phyloP scores from a whole-genome alignment of 64 coral and sea anemone genomes.

The Montipora sp. region DNA sequence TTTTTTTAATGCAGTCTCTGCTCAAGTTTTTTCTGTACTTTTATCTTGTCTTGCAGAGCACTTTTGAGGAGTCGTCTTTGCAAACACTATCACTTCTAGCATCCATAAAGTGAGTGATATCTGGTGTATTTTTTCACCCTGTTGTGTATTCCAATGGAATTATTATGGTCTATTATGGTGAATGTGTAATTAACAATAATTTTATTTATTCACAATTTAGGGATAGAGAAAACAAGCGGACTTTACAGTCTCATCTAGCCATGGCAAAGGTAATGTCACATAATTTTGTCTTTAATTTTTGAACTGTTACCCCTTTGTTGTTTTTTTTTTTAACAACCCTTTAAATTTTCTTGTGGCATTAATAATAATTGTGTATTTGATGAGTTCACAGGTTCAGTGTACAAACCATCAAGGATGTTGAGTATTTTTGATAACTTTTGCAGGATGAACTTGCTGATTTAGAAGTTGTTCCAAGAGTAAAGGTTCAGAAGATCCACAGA shows the following conservation, averaged over 20 bases:
- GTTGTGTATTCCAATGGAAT: neutral
- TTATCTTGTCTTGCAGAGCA: neutral
- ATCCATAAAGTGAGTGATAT: conserved; percentile 70
- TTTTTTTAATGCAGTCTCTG: too few relatives aligned
- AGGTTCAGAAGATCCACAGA: conserved; percentile 90
- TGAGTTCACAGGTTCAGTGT: too few relatives aligned
- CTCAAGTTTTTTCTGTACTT: neutral
- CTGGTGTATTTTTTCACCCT: neutral
- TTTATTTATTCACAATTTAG: conserved; percentile 30
- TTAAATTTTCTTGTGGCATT: too few relatives aligned
- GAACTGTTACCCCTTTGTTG: too few relatives aligned
- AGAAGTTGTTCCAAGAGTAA: conserved; percentile 89
- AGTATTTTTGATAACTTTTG: neutral
- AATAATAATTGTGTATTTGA: too few relatives aligned
- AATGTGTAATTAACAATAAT: neutral
- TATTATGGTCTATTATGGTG: neutral
- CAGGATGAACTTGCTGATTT: conserved; percentile 97
- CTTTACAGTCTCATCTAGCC: conserved; percentile 53
- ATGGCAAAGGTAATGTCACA: conserved; percentile 58
- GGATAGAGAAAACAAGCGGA: conserved; percentile 72
- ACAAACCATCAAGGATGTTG: neutral
- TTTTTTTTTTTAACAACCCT: neutral
- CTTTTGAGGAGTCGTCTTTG: conserved; percentile 64
- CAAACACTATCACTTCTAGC: conserved; percentile 85
- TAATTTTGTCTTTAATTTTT: too few relatives aligned